A percentile compares a stretch with the other conserved stretches of the same genome.
These are phyloP conservation scores for Bos javanicus DNA, from an alignment of 2,113 vertebrate genomes.

Conservation along the genomic window DNA sequence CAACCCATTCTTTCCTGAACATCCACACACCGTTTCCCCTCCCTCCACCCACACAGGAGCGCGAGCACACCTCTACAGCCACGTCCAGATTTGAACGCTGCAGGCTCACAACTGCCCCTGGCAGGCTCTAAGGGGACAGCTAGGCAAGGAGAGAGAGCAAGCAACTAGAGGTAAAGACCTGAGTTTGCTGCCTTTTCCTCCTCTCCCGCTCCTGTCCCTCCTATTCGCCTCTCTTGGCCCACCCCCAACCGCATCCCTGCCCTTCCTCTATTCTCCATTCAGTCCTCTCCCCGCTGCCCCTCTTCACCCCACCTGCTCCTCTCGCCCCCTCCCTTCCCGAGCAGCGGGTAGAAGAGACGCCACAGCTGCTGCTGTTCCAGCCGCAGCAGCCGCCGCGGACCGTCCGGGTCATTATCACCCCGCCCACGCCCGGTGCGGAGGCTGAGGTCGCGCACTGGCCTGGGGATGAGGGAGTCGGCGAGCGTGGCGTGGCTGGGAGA, in stretches of 20 bases:
- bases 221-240: background rate
- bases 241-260: fast-evolving
- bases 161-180: background rate
- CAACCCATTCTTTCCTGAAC: background rate
- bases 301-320: background rate
- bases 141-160: background rate
- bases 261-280: no score
- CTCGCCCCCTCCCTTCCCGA: background rate
- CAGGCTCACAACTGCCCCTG: background rate
- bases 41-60: background rate
- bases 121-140: background rate
- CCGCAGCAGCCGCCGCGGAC: background rate
- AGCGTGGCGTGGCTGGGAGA: background rate
- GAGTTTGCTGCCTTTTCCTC: background rate
- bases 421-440: conserved; percentile 29
- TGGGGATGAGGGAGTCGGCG: conserved; percentile 18
- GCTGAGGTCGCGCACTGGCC: background rate
- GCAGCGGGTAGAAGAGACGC: background rate
- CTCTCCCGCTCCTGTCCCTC: no score
- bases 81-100: background rate
- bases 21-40: background rate
- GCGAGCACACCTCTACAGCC: background rate
- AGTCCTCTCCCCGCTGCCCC: background rate
- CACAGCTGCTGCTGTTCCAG: background rate
- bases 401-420: background rate